These are phyloP conservation scores for Pseudochirops corinnae DNA, from an alignment of 2,797 vertebrate genomes.

Conservation along the genomic window DNA sequence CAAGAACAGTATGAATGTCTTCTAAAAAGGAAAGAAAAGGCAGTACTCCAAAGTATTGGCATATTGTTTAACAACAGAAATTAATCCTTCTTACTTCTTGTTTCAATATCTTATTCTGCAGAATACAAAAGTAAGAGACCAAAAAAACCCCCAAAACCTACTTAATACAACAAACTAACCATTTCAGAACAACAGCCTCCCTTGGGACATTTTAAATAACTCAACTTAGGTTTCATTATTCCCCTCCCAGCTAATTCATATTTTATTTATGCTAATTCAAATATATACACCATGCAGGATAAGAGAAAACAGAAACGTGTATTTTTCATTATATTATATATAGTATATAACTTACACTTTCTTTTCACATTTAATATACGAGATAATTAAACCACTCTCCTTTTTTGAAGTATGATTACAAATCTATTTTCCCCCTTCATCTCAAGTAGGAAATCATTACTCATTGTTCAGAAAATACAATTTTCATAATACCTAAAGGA, in stretches of 20 bases:
- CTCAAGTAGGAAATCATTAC: constrained; percentile 66
- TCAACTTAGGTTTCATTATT: constrained; percentile 59
- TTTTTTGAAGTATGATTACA: constrained; percentile 60
- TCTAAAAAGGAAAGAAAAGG: constrained; percentile 6
- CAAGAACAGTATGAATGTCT: not conserved
- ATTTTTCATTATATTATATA: constrained; percentile 71
- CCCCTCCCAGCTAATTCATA: constrained; percentile 60
- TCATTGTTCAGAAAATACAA: constrained; percentile 56
- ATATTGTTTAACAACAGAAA: not conserved
- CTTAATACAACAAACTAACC: constrained; percentile 45
- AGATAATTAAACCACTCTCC: constrained; percentile 64
- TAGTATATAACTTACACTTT: constrained; percentile 58
- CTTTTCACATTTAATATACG: constrained; percentile 64
- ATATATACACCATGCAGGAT: constrained; percentile 68
- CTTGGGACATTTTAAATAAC: constrained; percentile 62
- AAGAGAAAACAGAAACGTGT: constrained; percentile 55
- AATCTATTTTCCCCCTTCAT: constrained; percentile 46
- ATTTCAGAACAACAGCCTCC: constrained; percentile 47
- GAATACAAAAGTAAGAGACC: constrained; percentile 4
- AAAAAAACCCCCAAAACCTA: constrained; percentile 9
- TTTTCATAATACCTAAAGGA: constrained; percentile 24
- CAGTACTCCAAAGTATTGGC: not conserved
- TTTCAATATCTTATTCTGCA: not conserved
- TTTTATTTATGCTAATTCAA: constrained; percentile 75
- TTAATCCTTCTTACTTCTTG: not conserved